phyloP scores from a whole-genome alignment of 2,797 vertebrate species.

The Synaphobranchus kaupii region DNA sequence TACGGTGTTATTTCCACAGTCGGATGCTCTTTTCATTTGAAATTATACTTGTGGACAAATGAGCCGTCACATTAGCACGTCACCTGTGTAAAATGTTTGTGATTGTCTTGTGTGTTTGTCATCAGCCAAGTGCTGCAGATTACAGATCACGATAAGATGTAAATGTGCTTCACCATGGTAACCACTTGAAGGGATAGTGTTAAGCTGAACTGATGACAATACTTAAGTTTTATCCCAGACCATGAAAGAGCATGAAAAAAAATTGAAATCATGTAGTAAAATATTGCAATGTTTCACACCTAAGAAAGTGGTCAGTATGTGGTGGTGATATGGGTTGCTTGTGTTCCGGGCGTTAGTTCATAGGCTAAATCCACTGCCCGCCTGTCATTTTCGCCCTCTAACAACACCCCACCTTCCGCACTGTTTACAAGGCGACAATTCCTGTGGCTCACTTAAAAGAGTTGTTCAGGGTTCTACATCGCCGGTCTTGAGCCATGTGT shows the following conservation, averaged over 20 bases:
- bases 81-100: not conserved
- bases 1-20: not conserved
- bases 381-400: not conserved
- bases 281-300: not conserved
- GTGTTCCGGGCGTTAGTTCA: not conserved
- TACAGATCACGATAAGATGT: not conserved
- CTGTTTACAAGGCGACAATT: not conserved
- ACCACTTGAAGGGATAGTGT: not conserved
- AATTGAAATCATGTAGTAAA: no score
- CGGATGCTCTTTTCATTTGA: not conserved
- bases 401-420: not conserved
- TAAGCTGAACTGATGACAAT: no score
- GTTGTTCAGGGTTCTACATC: not conserved
- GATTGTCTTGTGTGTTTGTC: not conserved
- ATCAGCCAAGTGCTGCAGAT: not conserved
- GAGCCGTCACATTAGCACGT: not conserved
- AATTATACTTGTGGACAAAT: not conserved
- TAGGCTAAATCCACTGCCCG: not conserved
- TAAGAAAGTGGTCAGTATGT: not conserved
- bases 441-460: not conserved
- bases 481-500: not conserved
- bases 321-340: no score
- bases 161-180: not conserved
- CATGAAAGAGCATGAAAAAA: no score
- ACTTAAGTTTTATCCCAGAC: no score